Evolutionary conservation across 2,797 vertebrate genomes (phyloP).

Genomic region (Spea hammondii): DNA sequence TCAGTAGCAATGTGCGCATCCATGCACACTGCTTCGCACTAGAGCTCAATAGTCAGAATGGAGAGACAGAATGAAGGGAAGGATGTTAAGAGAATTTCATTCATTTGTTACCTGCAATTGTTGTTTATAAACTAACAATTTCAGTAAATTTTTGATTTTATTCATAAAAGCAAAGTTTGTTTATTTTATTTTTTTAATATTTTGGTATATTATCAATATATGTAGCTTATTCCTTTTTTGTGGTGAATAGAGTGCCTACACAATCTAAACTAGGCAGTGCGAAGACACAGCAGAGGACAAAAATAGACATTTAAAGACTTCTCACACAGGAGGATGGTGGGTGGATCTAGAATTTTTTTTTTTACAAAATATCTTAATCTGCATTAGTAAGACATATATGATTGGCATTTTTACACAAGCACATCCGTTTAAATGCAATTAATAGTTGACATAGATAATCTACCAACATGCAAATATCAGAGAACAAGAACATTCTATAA

Average conservation of each 20-base stretch:
- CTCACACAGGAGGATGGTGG: constrained; percentile 42
- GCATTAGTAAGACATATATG: constrained; percentile 25
- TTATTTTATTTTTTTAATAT: background rate
- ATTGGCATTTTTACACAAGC: constrained; percentile 2
- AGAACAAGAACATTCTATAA: no score
- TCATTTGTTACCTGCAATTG: no score
- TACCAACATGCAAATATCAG: background rate
- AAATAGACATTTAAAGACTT: constrained; percentile 50
- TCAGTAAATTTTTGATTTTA: no score
- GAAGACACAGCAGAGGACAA: constrained; percentile 27
- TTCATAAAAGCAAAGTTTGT: background rate
- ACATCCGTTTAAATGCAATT: constrained; percentile 15
- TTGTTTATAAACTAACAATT: no score
- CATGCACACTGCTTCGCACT: no score
- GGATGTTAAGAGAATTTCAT: no score
- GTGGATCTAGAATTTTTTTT: constrained; percentile 24
- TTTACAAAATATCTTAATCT: constrained; percentile 28
- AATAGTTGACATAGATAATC: background rate
- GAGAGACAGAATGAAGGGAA: no score
- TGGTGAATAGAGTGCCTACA: constrained; percentile 3
- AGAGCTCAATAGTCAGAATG: no score
- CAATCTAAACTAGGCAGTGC: constrained; percentile 19
- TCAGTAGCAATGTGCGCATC: no score
- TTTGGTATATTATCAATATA: background rate
- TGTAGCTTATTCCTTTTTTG: constrained; percentile 21